Percentiles rank a stretch among this genome's conserved stretches.
Conservation (phyloP, 2,888 invertebrate genomes). For the Sisyra terminalis region DNA sequence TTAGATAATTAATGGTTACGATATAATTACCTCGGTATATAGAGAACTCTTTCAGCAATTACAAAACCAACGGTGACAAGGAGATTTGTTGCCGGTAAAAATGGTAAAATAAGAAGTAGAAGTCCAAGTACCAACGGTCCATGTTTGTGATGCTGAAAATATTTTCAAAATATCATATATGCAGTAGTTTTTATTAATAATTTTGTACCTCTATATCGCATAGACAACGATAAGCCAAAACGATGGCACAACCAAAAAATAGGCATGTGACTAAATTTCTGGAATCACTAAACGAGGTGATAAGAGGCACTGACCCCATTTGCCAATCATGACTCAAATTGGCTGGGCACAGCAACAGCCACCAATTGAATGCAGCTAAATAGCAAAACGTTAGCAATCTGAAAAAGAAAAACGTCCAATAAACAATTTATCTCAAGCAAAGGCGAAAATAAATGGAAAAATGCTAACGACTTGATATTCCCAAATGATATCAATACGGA, state of each 20-base stretch:
- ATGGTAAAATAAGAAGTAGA: constrained; percentile 61
- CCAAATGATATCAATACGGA: too few species aligned
- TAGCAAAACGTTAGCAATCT: constrained; percentile 71
- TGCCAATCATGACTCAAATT: constrained; percentile 80
- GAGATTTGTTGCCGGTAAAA: constrained; percentile 73
- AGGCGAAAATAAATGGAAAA: neutral
- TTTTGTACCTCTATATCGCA: constrained; percentile 53
- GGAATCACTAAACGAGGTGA: constrained; percentile 51
- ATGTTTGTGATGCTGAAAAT: constrained; percentile 45
- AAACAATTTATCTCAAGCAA: neutral
- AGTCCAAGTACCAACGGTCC: constrained; percentile 50
- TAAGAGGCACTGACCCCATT: constrained; percentile 69
- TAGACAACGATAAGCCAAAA: constrained; percentile 43
- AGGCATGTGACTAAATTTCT: constrained; percentile 57
- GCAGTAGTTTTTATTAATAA: neutral
- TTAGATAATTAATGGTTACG: neutral
- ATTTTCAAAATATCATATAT: neutral
- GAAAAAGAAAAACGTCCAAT: constrained; percentile 20
- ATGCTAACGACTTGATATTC: neutral
- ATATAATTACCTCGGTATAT: constrained; percentile 59
- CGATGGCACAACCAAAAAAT: constrained; percentile 41
- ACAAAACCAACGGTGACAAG: constrained; percentile 69
- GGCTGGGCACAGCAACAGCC: constrained; percentile 65
- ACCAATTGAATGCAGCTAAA: constrained; percentile 67
- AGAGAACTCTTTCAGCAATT: constrained; percentile 74